Percentiles rank a stretch among this genome's conserved stretches.
Conservation (phyloP, 2,888 invertebrate species). For the Acronicta leporina region DNA sequence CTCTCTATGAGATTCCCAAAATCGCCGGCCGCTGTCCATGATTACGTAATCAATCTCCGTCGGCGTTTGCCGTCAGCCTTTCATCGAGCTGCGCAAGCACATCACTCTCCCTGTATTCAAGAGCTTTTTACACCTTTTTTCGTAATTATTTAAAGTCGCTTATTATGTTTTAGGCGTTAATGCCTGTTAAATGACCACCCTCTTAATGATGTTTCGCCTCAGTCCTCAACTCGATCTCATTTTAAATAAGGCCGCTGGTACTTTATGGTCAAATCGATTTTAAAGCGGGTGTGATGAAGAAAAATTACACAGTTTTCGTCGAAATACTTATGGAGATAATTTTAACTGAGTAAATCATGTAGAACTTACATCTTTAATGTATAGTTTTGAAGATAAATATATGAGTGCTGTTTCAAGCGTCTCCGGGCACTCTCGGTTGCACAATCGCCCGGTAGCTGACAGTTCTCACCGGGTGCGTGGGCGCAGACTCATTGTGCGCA, state of each 20-base stretch:
- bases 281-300: constrained; percentile 65
- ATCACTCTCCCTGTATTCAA: constrained; percentile 78
- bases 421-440: constrained; percentile 37
- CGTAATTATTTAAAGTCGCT: constrained; percentile 82
- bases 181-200: constrained; percentile 82
- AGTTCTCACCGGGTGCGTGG: constrained; percentile 73
- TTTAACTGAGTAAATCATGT: constrained; percentile 51
- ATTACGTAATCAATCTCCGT: constrained; percentile 88
- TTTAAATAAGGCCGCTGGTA: constrained; percentile 66
- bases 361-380: constrained; percentile 15
- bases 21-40: constrained; percentile 79
- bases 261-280: constrained; percentile 69
- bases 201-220: constrained; percentile 74
- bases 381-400: constrained; percentile 41
- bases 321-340: constrained; percentile 49
- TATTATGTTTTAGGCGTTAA: constrained; percentile 85
- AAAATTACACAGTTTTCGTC: constrained; percentile 60
- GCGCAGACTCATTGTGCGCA: constrained; percentile 77
- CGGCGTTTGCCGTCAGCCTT: constrained; percentile 80
- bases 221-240: constrained; percentile 60
- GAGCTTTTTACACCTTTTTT: constrained; percentile 83
- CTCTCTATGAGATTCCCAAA: constrained; percentile 85
- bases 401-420: constrained; percentile 42
- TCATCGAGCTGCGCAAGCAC: constrained; percentile 81
- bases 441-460: constrained; percentile 78